phyloP scores from a whole-genome alignment of 1,140 invertebrate genomes.

The Dinoponera quadriceps region DNA sequence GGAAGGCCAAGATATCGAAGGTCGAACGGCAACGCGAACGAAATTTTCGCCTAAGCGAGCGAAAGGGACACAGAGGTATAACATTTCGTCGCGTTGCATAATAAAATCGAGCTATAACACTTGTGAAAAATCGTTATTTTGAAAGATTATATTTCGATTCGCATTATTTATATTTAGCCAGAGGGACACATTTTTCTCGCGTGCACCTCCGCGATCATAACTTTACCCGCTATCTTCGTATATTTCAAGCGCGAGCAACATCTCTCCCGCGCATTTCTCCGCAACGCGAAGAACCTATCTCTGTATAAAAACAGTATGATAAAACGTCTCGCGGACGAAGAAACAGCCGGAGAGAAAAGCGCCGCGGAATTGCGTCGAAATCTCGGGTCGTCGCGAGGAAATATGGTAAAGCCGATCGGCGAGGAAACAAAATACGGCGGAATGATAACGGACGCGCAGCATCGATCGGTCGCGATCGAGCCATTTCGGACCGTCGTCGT shows the following conservation, averaged over 20 bases:
- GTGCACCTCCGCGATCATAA: slow-evolving; percentile 45
- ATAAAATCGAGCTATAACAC: slow-evolving; percentile 30
- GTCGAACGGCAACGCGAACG: no score
- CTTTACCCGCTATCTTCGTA: slow-evolving; percentile 58
- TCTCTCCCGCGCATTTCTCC: slow-evolving; percentile 47
- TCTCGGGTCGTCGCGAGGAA: slow-evolving; percentile 43
- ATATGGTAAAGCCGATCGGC: slow-evolving; percentile 49
- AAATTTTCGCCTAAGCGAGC: background rate
- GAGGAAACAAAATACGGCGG: slow-evolving; percentile 35
- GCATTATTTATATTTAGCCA: slow-evolving; percentile 36
- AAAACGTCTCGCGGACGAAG: slow-evolving; percentile 54
- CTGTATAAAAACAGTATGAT: slow-evolving; percentile 58
- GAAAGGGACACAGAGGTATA: background rate
- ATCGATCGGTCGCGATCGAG: slow-evolving; percentile 53
- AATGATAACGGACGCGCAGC: slow-evolving; percentile 60
- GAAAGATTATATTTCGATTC: slow-evolving; percentile 23
- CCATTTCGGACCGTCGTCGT: slow-evolving; percentile 9
- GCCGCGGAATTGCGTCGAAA: slow-evolving; percentile 47
- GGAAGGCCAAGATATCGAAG: no score
- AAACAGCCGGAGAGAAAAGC: slow-evolving; percentile 57
- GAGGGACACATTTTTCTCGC: slow-evolving; percentile 41
- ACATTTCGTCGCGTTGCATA: background rate
- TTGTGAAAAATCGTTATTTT: background rate
- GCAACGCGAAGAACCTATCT: slow-evolving; percentile 34
- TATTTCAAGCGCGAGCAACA: slow-evolving; percentile 42